Base-by-base conservation (phyloP, 2,797 vertebrate species). In the Buceros bicornis region DNA sequence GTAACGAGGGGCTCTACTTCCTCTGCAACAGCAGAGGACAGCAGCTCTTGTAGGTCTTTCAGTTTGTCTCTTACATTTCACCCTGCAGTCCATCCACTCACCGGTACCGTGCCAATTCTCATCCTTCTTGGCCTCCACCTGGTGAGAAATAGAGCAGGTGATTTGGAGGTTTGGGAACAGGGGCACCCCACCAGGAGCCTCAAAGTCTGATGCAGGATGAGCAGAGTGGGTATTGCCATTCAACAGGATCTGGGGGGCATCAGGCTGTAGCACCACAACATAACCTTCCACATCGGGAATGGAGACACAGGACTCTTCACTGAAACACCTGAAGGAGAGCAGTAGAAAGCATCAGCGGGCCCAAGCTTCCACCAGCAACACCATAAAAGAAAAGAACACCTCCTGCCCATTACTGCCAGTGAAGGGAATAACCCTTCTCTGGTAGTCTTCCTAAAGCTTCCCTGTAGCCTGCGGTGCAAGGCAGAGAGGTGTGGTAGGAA, bases 191-290 rank as follows among this genome's bases (percentile, higher is more conserved):
- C 98, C 98, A 0, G 98, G 97, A 47, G 95, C 97, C 96, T 99
- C 99, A 2, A 99, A 99, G 96, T 99, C 99, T 11, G 98, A 98
- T 0, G 98, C 98, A 9, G 99, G 99, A 50, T 98, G 99, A 54
- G 99, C 99, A 96, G 99, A 98, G 95, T 99, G 99, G n/a, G 99
- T 98, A 14, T 98, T 99, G 40, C 99, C 99, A 8, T 98, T 99
- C 56, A 99, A 97, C n/a, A 99, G 98, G 97, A 99, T 99, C 97
- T 99, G 99, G 33, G 99, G 99, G 43, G 99, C 99, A 5, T 99
- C 99, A 0, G 99, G 99, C 98, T 99, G 99, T 20, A 99, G 98
- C 53, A 99, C 99, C 95, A 99, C 99, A 95, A 99, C 98, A 15
- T 99, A 99, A 53, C 99, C 99, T 93, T 99, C 99, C 89, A 99